Evolutionary conservation across 2,113 vertebrate genomes (phyloP), one percentile per base, ranked within the genome.

Genomic region (Gasterosteus aculeatus): DNA sequence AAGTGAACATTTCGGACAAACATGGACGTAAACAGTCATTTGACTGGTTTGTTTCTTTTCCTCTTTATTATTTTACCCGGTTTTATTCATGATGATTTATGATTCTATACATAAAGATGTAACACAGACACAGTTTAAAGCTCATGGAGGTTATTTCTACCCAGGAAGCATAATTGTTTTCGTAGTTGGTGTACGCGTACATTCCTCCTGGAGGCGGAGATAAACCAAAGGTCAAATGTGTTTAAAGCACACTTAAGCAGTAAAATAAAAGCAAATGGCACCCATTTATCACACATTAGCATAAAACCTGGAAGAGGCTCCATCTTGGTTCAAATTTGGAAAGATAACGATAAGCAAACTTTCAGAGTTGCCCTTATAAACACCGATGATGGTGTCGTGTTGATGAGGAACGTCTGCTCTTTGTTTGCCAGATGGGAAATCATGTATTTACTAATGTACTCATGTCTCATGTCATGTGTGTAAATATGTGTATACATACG

Each of bases 151-250:
- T 53, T 44, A 33, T 63, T 44, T 56, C 5, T 12, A 69, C 19
- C 44, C 26, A 22, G 42, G 16, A 7, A 38, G 9, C 41, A 49
- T 14, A 38, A 8, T 5, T 12, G 33, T 16, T 14, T 12, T n/a
- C 41, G 19, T 16, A 9, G 12, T 46, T 22, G 6, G 26, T 14
- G 3, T 44, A 11, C 22, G 10, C 19, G 15, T 41, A n/a, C 62
- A 33, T 39, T 60, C 42, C 47, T 33, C 62, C 33, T 33, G 4
- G 12, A 66, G 62, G 58, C 46, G 67, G 62, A 62, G 33, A 65
- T 11, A 41, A 59, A 54, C 16, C 6, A 44, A 73, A 78, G 67
- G 51, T 61, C 22, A 33, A 56, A 26, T 15, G 16, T 33, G 10
- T 72, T 53, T 49, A 51, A 70, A 65, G 54, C 38, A 39, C 58